Base-by-base conservation (phyloP, 2,113 vertebrate genomes). In the Gallinago paraguaiae region DNA sequence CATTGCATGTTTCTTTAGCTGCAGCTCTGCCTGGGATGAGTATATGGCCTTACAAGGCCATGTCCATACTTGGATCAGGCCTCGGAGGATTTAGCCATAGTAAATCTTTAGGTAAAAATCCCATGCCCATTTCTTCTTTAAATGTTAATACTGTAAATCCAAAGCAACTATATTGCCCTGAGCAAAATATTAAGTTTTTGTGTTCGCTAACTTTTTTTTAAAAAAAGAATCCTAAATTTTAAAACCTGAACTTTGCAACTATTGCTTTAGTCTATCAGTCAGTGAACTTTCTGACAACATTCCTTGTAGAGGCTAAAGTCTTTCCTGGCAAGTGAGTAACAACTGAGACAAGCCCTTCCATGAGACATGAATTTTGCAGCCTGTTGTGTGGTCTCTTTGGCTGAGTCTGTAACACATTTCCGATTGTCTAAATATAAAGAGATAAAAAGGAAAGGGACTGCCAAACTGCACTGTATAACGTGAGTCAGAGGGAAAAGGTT, bases 381-480 rank as follows among this genome's bases (percentile, higher is more conserved):
- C 59, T 69, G 63, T 74, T 96, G 81, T 92, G 59, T 88, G 68
- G 82, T 91, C 82, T 92, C 31, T 68, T 84, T 95, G 87, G 39
- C 94, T 77, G 71, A 50, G 54, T 91, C 82, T 91, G 75, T 90
- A 94, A 71, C 25, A 81, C 48, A n/a, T 91, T 91, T 93, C 69
- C 17, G 8, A 83, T 39, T 77, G 85, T 93, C 82, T 94, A 88
- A 93, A 90, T 80, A 82, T 27, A 63, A 95, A 82, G 54, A 88
- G 90, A 94, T 82, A 82, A 94, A 91, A 90, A 78, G 76, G n/a
- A 87, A 90, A 86, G 30, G 19, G 33, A 46, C 70, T 94, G 90
- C 87, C 88, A 95, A 50, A 85, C 25, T 86, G 46, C 31, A 43
- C 69, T 82, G 60, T 85, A 41, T 70, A 78, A 80, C 33, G 3